Evolutionary conservation across 2,797 vertebrate species (phyloP), one percentile per base, ranked within the genome.

Genomic region (Amazonetta brasiliensis): DNA sequence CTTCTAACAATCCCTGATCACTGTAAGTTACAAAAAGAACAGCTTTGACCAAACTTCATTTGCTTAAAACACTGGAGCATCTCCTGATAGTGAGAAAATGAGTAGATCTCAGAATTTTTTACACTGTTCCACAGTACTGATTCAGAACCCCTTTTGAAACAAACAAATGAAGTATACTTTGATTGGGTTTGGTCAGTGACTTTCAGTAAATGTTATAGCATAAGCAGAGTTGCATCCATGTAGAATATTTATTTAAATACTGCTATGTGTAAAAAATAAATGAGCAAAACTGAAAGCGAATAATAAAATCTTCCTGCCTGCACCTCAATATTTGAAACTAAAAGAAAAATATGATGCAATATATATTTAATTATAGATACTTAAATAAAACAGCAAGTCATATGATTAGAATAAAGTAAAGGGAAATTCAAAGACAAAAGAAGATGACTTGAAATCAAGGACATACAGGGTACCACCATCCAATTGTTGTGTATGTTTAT

Each of bases 391-490:
- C 23, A 84, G 8, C 7, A 50, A 43, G 35, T 26, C 6, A 23
- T 7, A 9, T 9, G 35, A 35, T 4, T 52, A 26, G 3, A 22
- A 48, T 20, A 30, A 31, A 16, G n/a, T 11, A 7, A 76, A 72
- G 33, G 23, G 31, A 72, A 68, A 72, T 48, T 52, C 16, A 63
- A 26, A 74, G 39, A 56, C 11, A 18, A 54, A 46, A 39, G 35
- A 43, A 43, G 3, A 2, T 33, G 7, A 56, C 18, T 55, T 64
- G 22, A 43, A 46, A 48, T 73, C 22, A 59, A 39, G 26, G 13
- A 12, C 12, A n/a, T 16, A 4, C 0, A 26, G 8, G 44, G 9
- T 19, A 41, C 14, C 5, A 52, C 20, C 0, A 2, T 28, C 21
- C 9, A 31, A 7, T 17, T 33, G 7, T 33, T 23, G 39, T 11